A percentile compares a stretch with the other conserved stretches of the same genome.
These are phyloP conservation scores for Euborellia annulipes DNA, from an alignment of 1,140 invertebrate species.

Conservation along the genomic window DNA sequence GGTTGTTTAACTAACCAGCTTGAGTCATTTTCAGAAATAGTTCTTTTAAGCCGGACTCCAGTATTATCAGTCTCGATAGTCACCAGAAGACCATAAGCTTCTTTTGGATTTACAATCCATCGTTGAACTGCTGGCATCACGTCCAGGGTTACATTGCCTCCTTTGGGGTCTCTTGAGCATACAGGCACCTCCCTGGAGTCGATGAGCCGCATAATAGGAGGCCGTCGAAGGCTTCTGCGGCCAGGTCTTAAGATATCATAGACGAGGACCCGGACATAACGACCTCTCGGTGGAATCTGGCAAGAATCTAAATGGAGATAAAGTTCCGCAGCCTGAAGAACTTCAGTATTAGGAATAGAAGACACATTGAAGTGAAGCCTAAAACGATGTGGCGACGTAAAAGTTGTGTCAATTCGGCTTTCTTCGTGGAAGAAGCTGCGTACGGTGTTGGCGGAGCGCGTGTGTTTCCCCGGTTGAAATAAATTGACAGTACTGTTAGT, in stretches of 20 bases:
- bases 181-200: conserved; percentile 59
- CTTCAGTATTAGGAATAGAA: conserved; percentile 51
- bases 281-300: too few relatives aligned
- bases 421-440: conserved; percentile 14
- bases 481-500: too few relatives aligned
- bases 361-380: conserved; percentile 64
- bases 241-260: conserved; percentile 71
- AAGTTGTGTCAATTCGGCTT: conserved; percentile 47
- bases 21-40: conserved; percentile 30
- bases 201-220: conserved; percentile 58
- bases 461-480: too few relatives aligned
- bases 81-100: conserved; percentile 73
- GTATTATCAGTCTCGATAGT: conserved; percentile 35
- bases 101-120: conserved; percentile 52
- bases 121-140: conserved; percentile 70
- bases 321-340: conserved; percentile 68
- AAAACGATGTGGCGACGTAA: conserved; percentile 50
- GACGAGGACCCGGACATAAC: conserved; percentile 62
- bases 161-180: conserved; percentile 34
- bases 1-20: conserved; percentile 47
- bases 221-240: conserved; percentile 38
- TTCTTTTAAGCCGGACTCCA: conserved; percentile 55
- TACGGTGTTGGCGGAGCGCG: too few relatives aligned
- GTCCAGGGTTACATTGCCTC: conserved; percentile 59
- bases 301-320: conserved; percentile 39